A percentile compares a stretch with the other conserved stretches of the same genome.
phyloP scores from a whole-genome alignment of 2,797 vertebrate genomes.

The Cryptoblepharus egeriae region DNA sequence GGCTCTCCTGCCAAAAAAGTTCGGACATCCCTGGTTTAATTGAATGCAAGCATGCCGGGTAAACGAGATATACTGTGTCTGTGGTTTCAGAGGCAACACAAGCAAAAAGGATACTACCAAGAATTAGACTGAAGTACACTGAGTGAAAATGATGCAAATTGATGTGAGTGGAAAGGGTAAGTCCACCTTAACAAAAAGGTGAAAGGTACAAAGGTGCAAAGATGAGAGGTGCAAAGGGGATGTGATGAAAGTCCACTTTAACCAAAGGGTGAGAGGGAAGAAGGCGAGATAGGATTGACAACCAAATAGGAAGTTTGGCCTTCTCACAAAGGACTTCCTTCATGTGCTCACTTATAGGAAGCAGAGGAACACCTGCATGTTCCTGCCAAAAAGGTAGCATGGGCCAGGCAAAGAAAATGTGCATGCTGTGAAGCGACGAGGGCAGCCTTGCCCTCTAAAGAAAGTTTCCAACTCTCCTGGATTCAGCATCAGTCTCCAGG shows the following conservation, averaged over 20 bases:
- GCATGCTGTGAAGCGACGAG: neutral
- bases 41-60: no score
- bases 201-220: no score
- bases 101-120: neutral
- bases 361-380: neutral
- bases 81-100: no score
- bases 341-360: neutral
- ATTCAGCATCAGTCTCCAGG: neutral
- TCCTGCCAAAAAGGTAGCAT: neutral
- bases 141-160: neutral
- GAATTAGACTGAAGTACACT: neutral
- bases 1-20: no score
- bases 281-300: neutral
- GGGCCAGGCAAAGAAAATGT: neutral
- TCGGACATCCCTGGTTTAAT: no score
- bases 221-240: no score
- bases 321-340: neutral
- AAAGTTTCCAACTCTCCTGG: neutral
- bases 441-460: neutral
- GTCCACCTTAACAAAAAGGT: neutral
- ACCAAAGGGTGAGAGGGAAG: no score
- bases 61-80: no score
- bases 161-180: neutral
- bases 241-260: no score
- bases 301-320: no score